Evolutionary conservation across 37 sponge, comb jelly and placozoan genomes (phyloP), one percentile per base, ranked within the genome.

Genomic region (Oopsacas minuta): DNA sequence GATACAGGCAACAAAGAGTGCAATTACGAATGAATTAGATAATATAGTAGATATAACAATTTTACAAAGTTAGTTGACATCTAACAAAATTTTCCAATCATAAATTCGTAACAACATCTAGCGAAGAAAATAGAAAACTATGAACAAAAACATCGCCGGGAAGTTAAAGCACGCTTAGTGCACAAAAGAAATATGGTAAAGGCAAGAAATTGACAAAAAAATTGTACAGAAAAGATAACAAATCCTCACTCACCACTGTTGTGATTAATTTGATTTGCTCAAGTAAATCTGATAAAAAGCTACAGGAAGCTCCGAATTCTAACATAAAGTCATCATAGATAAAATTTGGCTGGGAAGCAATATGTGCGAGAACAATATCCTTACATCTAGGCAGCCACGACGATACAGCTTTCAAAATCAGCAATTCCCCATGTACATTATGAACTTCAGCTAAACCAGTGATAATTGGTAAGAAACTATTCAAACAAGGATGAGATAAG

Each of bases 241-340:
- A n/a, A n/a, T n/a, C n/a, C n/a, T n/a, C n/a, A n/a, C 75, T 61
- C 28, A 61, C 75, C 20, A 61, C 75, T 20, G 75, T 25, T 10
- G 30, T 20, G 28, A 61, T 61, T 25, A 61, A n/a, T 61, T 61
- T 61, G 22, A 61, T 61, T 12, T 61, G 75, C 30, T 61, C 75
- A 12, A 61, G 75, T 61, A 61, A 61, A 61, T 61, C 75, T 20
- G 75, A 61, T 25, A 61, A 34, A 61, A 61, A 61, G 30, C 75
- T 61, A 12, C 75, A 61, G 7, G 75, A n/a, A 32, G 75, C 75
- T 5, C 28, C 75, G 28, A 61, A 61, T 61, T 61, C 75, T 3
- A 34, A 25, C 7, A 61, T 3, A 61, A 61, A 61, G 22, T 61
- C 28, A 25, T 61, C 75, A n/a, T 61, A 61, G 22, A n/a, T 3